Percentiles rank a stretch among this genome's conserved stretches.
phyloP scores from a whole-genome alignment of 2,888 invertebrate genomes.

The Drosophila macrothrix region DNA sequence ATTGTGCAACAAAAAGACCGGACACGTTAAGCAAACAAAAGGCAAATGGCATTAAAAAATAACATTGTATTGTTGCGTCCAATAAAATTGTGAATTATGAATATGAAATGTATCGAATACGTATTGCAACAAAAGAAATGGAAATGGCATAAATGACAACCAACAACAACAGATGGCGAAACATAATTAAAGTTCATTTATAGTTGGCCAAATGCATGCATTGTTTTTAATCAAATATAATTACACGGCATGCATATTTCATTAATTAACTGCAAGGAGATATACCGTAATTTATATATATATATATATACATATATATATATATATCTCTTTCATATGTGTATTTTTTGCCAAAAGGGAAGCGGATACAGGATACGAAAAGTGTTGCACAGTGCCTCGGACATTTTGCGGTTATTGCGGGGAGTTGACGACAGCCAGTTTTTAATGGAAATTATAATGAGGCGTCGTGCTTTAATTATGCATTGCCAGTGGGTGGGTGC shows the following conservation, averaged over 20 bases:
- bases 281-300: conserved; percentile 1
- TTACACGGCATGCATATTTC: conserved; percentile 64
- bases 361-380: conserved; percentile 12
- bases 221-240: conserved; percentile 77
- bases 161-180: conserved; percentile 18
- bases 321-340: neutral
- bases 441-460: conserved; percentile 81
- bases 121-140: conserved; percentile 39
- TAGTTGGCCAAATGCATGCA: conserved; percentile 35
- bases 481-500: conserved; percentile 39
- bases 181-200: conserved; percentile 66
- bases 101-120: conserved; percentile 32
- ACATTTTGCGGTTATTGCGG: conserved; percentile 35
- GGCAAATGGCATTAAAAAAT: neutral
- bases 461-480: conserved; percentile 75
- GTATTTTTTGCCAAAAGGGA: conserved; percentile 2
- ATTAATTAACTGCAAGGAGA: conserved; percentile 56
- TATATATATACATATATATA: conserved; percentile 1
- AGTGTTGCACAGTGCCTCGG: conserved; percentile 20
- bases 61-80: conserved; percentile 19
- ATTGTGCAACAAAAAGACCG: conserved; percentile 61
- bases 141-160: conserved; percentile 4
- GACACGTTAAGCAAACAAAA: conserved; percentile 30
- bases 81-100: conserved; percentile 47
- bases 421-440: conserved; percentile 39